Evolutionary conservation across 2,797 vertebrate species (phyloP).

Genomic region (Bradypodion ventrale): DNA sequence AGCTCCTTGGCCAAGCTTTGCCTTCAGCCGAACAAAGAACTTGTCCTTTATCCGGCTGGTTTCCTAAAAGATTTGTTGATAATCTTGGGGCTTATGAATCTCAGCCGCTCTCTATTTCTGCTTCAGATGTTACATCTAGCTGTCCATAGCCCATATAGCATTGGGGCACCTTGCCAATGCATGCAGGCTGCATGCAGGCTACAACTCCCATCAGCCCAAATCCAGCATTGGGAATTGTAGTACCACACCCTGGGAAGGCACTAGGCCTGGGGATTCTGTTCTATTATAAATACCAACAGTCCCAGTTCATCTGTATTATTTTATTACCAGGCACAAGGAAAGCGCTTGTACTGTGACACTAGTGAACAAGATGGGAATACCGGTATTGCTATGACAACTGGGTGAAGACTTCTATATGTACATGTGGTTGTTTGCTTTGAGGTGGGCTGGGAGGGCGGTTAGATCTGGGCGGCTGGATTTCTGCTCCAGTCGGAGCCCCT

Average conservation of each 20-base stretch:
- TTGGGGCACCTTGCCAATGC: background rate
- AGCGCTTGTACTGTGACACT: background rate
- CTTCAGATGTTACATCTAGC: background rate
- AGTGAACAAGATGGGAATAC: conserved; percentile 6
- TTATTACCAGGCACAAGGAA: background rate
- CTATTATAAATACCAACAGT: background rate
- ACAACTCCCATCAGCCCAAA: background rate
- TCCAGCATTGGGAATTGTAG: background rate
- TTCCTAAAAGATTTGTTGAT: background rate
- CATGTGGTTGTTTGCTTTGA: background rate
- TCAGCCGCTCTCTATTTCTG: background rate
- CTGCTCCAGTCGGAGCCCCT: fast-evolving
- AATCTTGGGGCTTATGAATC: background rate
- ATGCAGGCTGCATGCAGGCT: background rate
- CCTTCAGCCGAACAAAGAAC: background rate
- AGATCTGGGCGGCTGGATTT: fast-evolving
- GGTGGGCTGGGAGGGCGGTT: fast-evolving
- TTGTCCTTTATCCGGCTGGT: background rate
- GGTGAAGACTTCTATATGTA: background rate
- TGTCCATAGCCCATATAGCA: background rate
- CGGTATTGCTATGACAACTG: background rate
- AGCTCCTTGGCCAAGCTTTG: background rate
- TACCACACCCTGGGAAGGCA: background rate
- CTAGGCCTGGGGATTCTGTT: background rate
- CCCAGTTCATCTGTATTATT: background rate